phyloP scores from a whole-genome alignment of 2,888 invertebrate species.

The Tetramorium bicarinatum region DNA sequence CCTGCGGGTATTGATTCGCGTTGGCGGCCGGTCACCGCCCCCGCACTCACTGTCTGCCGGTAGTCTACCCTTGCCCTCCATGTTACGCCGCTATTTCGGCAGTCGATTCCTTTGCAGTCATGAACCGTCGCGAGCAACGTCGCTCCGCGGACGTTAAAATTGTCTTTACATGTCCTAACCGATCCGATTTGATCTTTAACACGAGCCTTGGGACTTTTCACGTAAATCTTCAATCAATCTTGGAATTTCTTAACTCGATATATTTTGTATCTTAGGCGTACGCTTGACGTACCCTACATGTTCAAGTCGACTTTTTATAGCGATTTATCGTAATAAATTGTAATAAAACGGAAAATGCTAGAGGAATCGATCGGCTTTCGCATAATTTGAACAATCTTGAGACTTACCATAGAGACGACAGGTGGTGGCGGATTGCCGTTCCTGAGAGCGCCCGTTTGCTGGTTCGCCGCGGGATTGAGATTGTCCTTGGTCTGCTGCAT shows the following conservation, averaged over 20 bases:
- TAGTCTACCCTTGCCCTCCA: conserved; percentile 83
- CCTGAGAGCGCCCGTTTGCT: conserved; percentile 84
- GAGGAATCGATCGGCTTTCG: no score
- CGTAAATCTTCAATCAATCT: neutral
- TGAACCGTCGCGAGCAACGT: conserved; percentile 22
- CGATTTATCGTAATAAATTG: neutral
- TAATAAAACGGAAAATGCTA: neutral
- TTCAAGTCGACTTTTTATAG: neutral
- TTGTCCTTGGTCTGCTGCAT: conserved; percentile 86
- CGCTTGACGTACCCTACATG: neutral
- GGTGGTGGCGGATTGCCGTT: conserved; percentile 85
- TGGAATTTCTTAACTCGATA: neutral
- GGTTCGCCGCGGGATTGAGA: conserved; percentile 83
- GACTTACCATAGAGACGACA: conserved; percentile 85
- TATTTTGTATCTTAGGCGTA: neutral
- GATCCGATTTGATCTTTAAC: neutral
- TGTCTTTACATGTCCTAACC: neutral
- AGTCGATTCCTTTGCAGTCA: conserved; percentile 74
- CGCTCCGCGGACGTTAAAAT: neutral
- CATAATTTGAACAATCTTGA: neutral
- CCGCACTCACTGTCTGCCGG: conserved; percentile 85
- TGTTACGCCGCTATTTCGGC: conserved; percentile 80
- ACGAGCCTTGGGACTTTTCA: neutral
- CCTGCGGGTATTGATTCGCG: conserved; percentile 87
- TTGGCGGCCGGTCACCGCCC: conserved; percentile 86